Conservation (phyloP, 1,140 invertebrate genomes). For the Drosophila azteca region DNA sequence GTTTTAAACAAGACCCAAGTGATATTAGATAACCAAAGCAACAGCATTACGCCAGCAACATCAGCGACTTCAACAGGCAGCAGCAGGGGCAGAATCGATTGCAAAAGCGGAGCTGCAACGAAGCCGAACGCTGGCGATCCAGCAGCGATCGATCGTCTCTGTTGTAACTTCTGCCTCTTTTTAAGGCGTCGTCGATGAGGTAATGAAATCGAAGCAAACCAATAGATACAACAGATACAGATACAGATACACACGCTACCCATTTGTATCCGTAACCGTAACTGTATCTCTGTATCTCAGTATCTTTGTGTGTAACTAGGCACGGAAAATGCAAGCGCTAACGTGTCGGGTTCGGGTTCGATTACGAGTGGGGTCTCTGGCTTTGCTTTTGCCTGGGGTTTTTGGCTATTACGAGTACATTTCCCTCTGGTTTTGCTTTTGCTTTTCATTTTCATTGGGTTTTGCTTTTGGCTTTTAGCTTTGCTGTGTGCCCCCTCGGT, state of each 20-base stretch:
- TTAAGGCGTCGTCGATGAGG: slow-evolving; percentile 73
- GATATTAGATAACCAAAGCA: slow-evolving; percentile 32
- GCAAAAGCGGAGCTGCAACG: slow-evolving; percentile 54
- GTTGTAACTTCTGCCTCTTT: slow-evolving; percentile 72
- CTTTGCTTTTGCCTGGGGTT: neutral
- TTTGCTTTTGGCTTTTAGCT: slow-evolving; percentile 37
- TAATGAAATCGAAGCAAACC: slow-evolving; percentile 71
- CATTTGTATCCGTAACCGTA: slow-evolving; percentile 3
- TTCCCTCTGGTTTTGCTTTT: slow-evolving; percentile 50
- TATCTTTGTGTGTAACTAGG: slow-evolving; percentile 10
- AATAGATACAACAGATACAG: slow-evolving; percentile 42
- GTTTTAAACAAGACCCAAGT: slow-evolving; percentile 6
- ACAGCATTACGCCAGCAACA: too few relatives aligned
- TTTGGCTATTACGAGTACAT: slow-evolving; percentile 16
- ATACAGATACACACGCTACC: slow-evolving; percentile 34
- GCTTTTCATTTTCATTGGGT: slow-evolving; percentile 38
- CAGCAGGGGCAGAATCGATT: slow-evolving; percentile 35
- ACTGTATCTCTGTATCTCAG: slow-evolving; percentile 9
- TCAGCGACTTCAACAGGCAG: too few relatives aligned
- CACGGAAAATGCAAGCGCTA: slow-evolving; percentile 64
- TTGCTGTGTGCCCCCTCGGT: neutral
- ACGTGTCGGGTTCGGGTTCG: slow-evolving; percentile 50
- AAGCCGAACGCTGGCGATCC: slow-evolving; percentile 47
- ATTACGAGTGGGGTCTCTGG: slow-evolving; percentile 14
- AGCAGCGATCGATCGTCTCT: slow-evolving; percentile 29